Base-by-base conservation (phyloP, 35 echinoderm and acorn worm species). In the Diadema setosum region DNA sequence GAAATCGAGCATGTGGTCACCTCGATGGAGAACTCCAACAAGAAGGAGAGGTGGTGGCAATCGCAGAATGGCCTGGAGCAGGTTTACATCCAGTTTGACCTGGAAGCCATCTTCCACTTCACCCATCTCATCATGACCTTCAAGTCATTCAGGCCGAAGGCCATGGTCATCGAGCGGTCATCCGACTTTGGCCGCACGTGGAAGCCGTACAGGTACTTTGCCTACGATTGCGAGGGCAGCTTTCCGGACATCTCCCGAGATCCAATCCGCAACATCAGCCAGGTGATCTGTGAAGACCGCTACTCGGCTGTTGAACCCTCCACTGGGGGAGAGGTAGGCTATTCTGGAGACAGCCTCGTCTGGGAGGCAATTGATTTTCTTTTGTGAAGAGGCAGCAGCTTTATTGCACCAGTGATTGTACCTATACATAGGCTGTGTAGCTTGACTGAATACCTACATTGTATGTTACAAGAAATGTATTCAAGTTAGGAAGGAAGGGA, bases 81-180 rank as follows among this genome's bases (percentile, higher is more conserved):
- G 42, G 93, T 99, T 39, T 92, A 88, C 30, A 86, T 99, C 32
- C 85, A 89, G 83, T 99, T 99, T 42, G 93, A 99, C 75, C 86
- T 99, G 39, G 93, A 99, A 64, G 96, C 96, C 27, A 86, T 94
- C 86, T 99, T 99, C 58, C 96, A 99, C 67, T 99, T 99, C 70
- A 99, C 96, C 0, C 96, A 99, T 99, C 88, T 99, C 32, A 94
- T 99, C 42, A 99, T 99, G 96, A 99, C 96, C 83, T 99, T 99
- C 80, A 99, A 99, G 89, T 95, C 96, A 25, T 99, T 99, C 90
- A 86, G 96, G 42, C 96, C 96, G 18, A 82, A 86, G 15, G 93
- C 96, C 33, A 87, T 99, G 86, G 40, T 93, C 16, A 88, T 99
- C 4, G 96, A 99, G 78, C 65, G 96, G 44, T 99, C 96, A 0